Evolutionary conservation across 2,113 vertebrate genomes (phyloP).

Genomic region (Oreochromis niloticus): DNA sequence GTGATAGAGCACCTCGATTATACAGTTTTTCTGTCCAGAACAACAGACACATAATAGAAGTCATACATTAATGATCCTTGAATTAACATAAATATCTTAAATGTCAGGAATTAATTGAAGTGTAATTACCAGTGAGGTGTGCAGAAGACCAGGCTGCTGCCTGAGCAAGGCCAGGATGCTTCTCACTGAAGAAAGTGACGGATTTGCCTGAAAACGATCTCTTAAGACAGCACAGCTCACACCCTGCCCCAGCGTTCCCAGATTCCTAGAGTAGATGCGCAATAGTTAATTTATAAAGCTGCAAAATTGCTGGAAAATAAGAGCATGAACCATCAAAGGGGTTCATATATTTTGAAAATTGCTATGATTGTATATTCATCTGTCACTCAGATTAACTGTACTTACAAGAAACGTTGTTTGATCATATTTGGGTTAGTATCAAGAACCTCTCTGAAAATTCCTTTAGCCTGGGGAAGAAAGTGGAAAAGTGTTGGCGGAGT

Average conservation of each 20-base stretch:
- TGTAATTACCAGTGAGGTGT: constrained; percentile 66
- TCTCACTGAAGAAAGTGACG: background rate
- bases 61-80: background rate
- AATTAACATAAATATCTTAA: background rate
- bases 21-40: constrained; percentile 70
- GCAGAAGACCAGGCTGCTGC: constrained; percentile 63
- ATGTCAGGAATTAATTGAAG: background rate
- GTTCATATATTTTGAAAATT: background rate
- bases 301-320: background rate
- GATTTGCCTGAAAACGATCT: background rate
- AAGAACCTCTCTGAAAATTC: constrained; percentile 54
- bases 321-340: background rate
- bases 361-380: background rate
- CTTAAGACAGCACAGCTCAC: constrained; percentile 59
- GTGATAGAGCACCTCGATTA: constrained; percentile 60
- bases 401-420: constrained; percentile 58
- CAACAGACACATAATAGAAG: background rate
- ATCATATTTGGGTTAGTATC: constrained; percentile 5
- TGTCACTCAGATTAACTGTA: background rate
- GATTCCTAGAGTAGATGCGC: constrained; percentile 28
- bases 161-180: constrained; percentile 56
- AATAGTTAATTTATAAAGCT: background rate
- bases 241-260: constrained; percentile 68
- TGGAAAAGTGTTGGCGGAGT: background rate
- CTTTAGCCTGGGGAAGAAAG: constrained; percentile 60